Evolutionary conservation across 2,797 vertebrate genomes (phyloP).

Genomic region (Petrocephalus sullivani): DNA sequence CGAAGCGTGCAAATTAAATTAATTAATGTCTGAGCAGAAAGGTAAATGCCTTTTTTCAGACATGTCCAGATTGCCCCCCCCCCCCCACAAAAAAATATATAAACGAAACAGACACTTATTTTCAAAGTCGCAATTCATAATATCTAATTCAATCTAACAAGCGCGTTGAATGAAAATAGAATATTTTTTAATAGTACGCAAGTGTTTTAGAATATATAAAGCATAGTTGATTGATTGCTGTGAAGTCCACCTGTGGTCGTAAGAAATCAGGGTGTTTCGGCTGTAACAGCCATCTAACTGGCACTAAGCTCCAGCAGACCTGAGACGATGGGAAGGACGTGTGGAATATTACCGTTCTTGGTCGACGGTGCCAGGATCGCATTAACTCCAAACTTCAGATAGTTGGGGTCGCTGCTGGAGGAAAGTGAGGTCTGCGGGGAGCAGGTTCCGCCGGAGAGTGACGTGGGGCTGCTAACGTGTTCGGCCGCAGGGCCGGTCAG

Average conservation of each 20-base stretch:
- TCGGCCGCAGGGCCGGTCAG: constrained; percentile 54
- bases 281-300: background rate
- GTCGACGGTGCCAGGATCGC: constrained; percentile 84
- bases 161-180: background rate
- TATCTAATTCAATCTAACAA: background rate
- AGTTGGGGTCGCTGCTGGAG: constrained; percentile 61
- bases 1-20: constrained; percentile 21
- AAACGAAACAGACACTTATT: background rate
- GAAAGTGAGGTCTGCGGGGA: constrained; percentile 55
- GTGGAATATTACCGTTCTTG: constrained; percentile 69
- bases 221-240: background rate
- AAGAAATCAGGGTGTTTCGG: background rate
- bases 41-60: background rate
- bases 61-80: background rate
- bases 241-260: background rate
- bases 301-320: background rate
- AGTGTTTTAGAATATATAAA: background rate
- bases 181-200: background rate
- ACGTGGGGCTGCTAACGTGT: constrained; percentile 42
- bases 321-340: background rate
- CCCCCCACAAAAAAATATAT: background rate
- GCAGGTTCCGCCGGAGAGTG: constrained; percentile 52
- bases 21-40: background rate
- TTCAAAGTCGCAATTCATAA: background rate
- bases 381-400: constrained; percentile 92